phyloP scores from a whole-genome alignment of 2,888 invertebrate species.

The Platynereis dumerilii region DNA sequence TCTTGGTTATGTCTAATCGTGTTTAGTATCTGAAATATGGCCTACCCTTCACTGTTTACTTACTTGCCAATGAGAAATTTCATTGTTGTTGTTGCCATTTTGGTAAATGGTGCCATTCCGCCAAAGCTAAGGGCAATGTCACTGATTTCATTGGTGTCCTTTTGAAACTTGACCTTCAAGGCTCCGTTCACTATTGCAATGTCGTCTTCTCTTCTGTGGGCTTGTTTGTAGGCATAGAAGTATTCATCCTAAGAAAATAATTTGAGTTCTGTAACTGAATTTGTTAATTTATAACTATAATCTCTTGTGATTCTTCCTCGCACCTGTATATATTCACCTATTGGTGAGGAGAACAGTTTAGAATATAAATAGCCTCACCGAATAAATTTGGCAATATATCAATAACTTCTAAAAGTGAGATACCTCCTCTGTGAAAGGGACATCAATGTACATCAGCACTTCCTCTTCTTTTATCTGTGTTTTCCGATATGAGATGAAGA shows the following conservation, averaged over 20 bases:
- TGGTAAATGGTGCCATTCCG: slow-evolving; percentile 89
- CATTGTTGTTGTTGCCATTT: slow-evolving; percentile 75
- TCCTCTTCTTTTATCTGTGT: slow-evolving; percentile 78
- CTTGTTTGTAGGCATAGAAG: slow-evolving; percentile 86
- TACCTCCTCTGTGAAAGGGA: slow-evolving; percentile 71
- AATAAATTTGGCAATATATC: too few relatives aligned
- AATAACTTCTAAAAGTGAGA: too few relatives aligned
- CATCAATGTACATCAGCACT: slow-evolving; percentile 78
- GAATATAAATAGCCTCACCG: not conserved
- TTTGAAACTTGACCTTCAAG: slow-evolving; percentile 74
- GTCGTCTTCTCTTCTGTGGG: slow-evolving; percentile 90
- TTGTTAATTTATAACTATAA: not conserved
- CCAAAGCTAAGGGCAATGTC: slow-evolving; percentile 81
- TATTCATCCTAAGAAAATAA: slow-evolving; percentile 70
- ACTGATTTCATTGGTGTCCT: slow-evolving; percentile 66
- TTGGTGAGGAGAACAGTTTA: too few relatives aligned
- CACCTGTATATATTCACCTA: too few relatives aligned
- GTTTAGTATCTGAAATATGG: too few relatives aligned
- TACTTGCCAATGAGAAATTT: slow-evolving; percentile 65
- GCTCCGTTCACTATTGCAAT: slow-evolving; percentile 91
- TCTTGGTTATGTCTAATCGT: too few relatives aligned
- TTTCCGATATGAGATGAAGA: slow-evolving; percentile 86
- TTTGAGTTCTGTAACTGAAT: not conserved
- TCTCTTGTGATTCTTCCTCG: not conserved
- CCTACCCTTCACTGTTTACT: too few relatives aligned